Percentiles rank a stretch among this genome's conserved stretches.
phyloP scores from a whole-genome alignment of 1,140 invertebrate species.

The Oppia nitens region DNA sequence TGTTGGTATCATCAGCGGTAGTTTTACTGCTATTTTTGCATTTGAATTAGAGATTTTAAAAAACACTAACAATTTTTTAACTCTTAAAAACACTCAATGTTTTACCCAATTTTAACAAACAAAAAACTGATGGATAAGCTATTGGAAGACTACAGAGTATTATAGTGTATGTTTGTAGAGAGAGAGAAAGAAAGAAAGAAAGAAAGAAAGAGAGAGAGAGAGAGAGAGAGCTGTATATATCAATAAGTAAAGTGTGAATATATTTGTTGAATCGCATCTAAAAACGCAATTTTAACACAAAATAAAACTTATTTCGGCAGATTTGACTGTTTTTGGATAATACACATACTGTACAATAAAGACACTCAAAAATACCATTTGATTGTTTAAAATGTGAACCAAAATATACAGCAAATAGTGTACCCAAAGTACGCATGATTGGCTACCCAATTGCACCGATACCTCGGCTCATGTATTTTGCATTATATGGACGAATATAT shows the following conservation, averaged over 20 bases:
- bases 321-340: not conserved
- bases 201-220: not conserved
- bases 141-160: not conserved
- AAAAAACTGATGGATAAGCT: too few relatives aligned
- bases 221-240: not conserved
- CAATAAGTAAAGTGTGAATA: too few relatives aligned
- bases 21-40: too few relatives aligned
- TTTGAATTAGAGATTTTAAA: too few relatives aligned
- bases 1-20: too few relatives aligned
- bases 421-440: not conserved
- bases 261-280: too few relatives aligned
- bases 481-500: too few relatives aligned
- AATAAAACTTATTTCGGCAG: not conserved
- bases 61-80: too few relatives aligned
- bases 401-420: too few relatives aligned
- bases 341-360: not conserved
- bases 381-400: not conserved
- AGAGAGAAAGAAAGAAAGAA: not conserved
- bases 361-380: not conserved
- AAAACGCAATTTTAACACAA: not conserved
- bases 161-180: not conserved
- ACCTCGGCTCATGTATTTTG: not conserved
- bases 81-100: too few relatives aligned
- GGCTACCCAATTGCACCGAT: not conserved
- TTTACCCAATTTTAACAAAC: too few relatives aligned